Evolutionary conservation across 2,797 vertebrate genomes (phyloP).

Genomic region (Xenopus petersii): DNA sequence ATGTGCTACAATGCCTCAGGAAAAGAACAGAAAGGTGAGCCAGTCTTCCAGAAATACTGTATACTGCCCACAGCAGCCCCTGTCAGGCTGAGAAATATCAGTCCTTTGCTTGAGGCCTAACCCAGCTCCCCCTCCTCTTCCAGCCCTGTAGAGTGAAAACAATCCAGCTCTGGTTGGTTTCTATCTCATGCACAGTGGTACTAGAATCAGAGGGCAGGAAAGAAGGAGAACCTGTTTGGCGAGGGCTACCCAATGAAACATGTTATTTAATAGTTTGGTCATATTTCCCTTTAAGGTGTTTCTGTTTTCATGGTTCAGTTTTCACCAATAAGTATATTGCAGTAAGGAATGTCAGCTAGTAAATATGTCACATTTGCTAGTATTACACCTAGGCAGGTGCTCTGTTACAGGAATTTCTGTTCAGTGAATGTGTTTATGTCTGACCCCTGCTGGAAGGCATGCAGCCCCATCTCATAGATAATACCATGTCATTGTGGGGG

Average conservation of each 20-base stretch:
- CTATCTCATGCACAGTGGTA: slow-evolving; percentile 38
- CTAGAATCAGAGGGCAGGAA: slow-evolving; percentile 28
- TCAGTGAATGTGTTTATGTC: slow-evolving; percentile 3
- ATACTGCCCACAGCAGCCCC: no score
- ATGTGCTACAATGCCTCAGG: no score
- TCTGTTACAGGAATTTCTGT: neutral
- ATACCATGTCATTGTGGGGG: no score
- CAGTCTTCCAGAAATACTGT: no score
- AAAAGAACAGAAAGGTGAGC: no score
- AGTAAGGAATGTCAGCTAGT: slow-evolving; percentile 25
- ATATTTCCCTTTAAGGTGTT: slow-evolving; percentile 31
- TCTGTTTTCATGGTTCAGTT: slow-evolving; percentile 29
- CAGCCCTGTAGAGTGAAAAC: slow-evolving; percentile 6
- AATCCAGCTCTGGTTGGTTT: slow-evolving; percentile 33
- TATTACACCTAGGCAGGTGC: slow-evolving; percentile 2
- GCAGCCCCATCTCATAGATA: neutral
- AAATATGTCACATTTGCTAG: slow-evolving; percentile 19
- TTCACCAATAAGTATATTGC: slow-evolving; percentile 14
- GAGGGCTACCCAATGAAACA: slow-evolving; percentile 21
- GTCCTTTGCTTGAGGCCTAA: no score
- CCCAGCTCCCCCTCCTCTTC: slow-evolving; percentile 6
- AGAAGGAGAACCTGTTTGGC: slow-evolving; percentile 41
- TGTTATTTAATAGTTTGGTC: slow-evolving; percentile 27
- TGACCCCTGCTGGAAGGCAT: slow-evolving; percentile 36
- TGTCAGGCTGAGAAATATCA: no score